Percentiles rank a stretch among this genome's conserved stretches.
These are phyloP conservation scores for Phaenicophaeus curvirostris DNA, from an alignment of 2,797 vertebrate genomes.

Conservation along the genomic window DNA sequence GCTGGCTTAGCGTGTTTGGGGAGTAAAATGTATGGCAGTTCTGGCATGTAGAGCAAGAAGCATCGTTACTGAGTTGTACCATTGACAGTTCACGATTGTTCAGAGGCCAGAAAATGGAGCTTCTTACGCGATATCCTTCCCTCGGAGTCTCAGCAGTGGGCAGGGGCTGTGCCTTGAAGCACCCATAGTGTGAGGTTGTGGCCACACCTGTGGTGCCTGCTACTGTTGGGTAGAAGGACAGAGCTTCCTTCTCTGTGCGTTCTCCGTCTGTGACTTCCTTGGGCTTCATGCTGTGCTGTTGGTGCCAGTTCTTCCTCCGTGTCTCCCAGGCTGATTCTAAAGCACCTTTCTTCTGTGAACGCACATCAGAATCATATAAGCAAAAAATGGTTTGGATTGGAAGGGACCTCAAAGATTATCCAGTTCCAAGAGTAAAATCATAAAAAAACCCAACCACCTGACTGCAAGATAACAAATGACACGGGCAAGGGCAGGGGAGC, in stretches of 20 bases:
- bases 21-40: background rate
- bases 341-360: background rate
- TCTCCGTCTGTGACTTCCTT: background rate
- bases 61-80: background rate
- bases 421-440: too few species aligned
- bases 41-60: background rate
- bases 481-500: background rate
- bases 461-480: background rate
- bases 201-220: background rate
- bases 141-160: background rate
- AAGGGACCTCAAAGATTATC: too few species aligned
- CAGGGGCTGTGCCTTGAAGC: background rate
- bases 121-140: background rate
- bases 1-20: background rate
- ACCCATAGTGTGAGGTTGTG: background rate
- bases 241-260: background rate
- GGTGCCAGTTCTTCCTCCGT: background rate
- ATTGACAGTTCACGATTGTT: background rate
- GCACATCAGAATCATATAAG: background rate
- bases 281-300: background rate
- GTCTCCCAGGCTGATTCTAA: background rate
- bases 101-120: background rate
- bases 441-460: background rate
- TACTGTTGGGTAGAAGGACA: background rate
- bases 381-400: too few species aligned